These are phyloP conservation scores for Notothenia coriiceps DNA, from an alignment of 2,113 vertebrate species.

Conservation along the genomic window DNA sequence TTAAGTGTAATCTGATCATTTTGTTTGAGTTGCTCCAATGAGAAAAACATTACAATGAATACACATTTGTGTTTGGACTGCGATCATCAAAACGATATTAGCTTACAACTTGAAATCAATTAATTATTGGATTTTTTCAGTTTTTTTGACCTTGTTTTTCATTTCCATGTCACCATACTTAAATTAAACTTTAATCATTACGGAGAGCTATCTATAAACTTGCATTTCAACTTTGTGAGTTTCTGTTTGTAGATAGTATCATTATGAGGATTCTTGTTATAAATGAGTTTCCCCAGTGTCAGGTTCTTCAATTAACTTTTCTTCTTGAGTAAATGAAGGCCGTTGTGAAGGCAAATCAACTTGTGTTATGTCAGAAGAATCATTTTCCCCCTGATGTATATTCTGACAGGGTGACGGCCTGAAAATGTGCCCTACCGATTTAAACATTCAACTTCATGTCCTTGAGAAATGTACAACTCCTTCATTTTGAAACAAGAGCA, in stretches of 20 bases:
- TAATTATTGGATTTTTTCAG: too few species aligned
- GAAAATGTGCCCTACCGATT: background rate
- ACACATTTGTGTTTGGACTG: background rate
- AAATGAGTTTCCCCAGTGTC: background rate
- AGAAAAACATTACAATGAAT: background rate
- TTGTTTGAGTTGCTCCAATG: background rate
- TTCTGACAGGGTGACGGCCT: slow-evolving; percentile 4
- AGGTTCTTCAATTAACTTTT: background rate
- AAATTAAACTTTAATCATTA: background rate
- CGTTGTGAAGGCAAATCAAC: slow-evolving; percentile 1
- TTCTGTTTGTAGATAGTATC: background rate
- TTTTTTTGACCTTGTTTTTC: background rate
- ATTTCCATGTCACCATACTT: background rate
- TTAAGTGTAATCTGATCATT: background rate
- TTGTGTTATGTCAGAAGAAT: background rate
- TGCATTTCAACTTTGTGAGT: background rate
- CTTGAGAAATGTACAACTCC: background rate
- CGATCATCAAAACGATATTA: background rate
- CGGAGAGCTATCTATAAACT: background rate
- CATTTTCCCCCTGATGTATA: background rate
- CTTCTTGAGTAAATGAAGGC: background rate
- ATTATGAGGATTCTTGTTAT: background rate
- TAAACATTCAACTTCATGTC: background rate
- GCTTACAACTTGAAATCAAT: background rate
- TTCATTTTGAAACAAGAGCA: background rate